Conservation (phyloP, 2,888 invertebrate genomes). For the Acrobeloides nanus region DNA sequence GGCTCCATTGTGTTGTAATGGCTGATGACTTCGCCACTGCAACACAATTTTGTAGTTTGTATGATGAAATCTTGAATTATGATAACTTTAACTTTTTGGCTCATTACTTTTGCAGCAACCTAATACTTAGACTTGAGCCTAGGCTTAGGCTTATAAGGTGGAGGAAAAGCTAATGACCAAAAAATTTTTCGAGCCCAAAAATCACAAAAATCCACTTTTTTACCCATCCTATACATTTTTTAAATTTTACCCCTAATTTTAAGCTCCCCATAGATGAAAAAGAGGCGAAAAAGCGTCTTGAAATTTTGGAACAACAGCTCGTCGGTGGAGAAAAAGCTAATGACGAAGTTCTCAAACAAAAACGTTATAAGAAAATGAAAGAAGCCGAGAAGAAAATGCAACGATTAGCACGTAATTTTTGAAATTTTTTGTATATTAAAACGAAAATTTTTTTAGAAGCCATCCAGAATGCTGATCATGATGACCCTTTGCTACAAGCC, state of each 20-base stretch:
- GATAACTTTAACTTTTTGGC: too few relatives aligned
- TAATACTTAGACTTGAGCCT: too few relatives aligned
- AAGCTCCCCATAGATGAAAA: conserved; percentile 29
- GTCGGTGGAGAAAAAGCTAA: conserved; percentile 73
- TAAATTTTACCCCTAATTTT: conserved; percentile 3
- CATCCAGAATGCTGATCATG: conserved; percentile 61
- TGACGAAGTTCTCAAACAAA: conserved; percentile 68
- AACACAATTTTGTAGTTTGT: too few relatives aligned
- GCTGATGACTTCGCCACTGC: too few relatives aligned
- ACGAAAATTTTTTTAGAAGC: conserved; percentile 26
- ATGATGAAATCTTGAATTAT: too few relatives aligned
- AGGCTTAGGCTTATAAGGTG: too few relatives aligned
- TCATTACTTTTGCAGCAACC: too few relatives aligned
- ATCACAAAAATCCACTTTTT: too few relatives aligned
- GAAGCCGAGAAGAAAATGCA: conserved; percentile 64
- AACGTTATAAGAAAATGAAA: conserved; percentile 64
- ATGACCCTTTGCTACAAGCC: conserved; percentile 67
- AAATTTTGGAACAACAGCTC: conserved; percentile 67
- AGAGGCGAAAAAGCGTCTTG: conserved; percentile 54
- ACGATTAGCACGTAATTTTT: conserved; percentile 50
- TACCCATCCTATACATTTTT: too few relatives aligned
- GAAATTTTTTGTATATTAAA: conserved; percentile 3
- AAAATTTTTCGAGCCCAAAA: too few relatives aligned
- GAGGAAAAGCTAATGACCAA: too few relatives aligned
- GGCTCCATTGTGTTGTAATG: too few relatives aligned